Evolutionary conservation across 2,113 vertebrate species (phyloP).

Genomic region (Mastomys coucha): DNA sequence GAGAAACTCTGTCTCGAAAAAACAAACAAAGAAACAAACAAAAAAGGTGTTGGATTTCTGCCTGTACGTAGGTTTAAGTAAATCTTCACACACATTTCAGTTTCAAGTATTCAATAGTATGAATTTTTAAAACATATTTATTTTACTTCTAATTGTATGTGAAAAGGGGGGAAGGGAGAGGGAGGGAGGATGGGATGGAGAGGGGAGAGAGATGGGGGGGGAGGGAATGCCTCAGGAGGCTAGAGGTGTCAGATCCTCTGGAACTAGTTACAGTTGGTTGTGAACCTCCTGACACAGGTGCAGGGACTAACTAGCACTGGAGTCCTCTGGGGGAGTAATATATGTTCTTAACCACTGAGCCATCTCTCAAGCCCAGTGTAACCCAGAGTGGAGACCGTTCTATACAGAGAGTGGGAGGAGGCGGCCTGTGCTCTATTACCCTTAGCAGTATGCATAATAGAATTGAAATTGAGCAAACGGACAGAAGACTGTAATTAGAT

Average conservation of each 20-base stretch:
- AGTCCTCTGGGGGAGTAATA: neutral
- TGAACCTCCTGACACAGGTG: neutral
- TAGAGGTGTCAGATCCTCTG: neutral
- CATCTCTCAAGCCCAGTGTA: neutral
- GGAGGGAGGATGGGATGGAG: no score
- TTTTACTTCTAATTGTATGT: neutral
- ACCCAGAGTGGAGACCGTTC: neutral
- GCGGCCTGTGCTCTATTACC: neutral
- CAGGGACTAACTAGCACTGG: no score
- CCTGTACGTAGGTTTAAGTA: conserved; percentile 30
- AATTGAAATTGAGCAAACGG: neutral
- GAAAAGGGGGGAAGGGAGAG: no score
- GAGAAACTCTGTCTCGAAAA: no score
- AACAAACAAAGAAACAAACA: no score
- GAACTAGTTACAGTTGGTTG: neutral
- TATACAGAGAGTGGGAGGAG: neutral
- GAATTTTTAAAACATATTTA: neutral
- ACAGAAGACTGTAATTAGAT: neutral
- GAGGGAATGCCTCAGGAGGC: neutral
- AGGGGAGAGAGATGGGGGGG: no score
- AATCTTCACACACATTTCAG: conserved; percentile 10
- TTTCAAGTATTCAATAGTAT: neutral
- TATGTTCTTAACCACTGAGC: neutral
- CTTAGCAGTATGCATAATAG: neutral
- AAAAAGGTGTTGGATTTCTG: no score